These are phyloP conservation scores for Strigops habroptila DNA, from an alignment of 2,113 vertebrate genomes.

Conservation along the genomic window DNA sequence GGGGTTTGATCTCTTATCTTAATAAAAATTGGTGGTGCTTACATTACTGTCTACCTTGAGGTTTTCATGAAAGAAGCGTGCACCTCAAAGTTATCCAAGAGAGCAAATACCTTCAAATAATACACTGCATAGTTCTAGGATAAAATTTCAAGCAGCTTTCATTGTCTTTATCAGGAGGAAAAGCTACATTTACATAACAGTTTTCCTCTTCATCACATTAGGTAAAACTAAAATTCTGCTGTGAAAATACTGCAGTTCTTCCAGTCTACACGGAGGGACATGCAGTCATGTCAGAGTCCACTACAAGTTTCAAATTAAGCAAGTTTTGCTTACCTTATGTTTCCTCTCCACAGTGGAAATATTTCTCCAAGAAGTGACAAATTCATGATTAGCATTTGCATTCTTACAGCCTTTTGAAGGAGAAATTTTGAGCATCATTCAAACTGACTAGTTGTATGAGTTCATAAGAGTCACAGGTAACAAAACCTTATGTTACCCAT, in stretches of 20 bases:
- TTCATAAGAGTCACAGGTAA: not conserved
- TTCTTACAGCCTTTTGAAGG: not conserved
- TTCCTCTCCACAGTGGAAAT: not conserved
- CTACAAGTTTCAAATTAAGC: not conserved
- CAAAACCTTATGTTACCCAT: not conserved
- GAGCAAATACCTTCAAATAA: not conserved
- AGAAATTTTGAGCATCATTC: not conserved
- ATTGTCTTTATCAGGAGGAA: not conserved
- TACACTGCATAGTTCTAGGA: not conserved
- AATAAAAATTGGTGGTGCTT: not conserved
- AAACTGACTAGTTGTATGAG: not conserved
- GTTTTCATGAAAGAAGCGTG: not conserved
- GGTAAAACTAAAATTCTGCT: not conserved
- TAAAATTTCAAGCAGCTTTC: not conserved
- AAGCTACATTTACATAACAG: not conserved
- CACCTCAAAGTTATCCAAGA: not conserved
- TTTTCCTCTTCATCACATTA: not conserved
- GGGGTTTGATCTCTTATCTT: not conserved
- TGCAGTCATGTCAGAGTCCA: not conserved
- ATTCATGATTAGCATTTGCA: not conserved
- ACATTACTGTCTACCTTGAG: not conserved
- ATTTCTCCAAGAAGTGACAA: not conserved
- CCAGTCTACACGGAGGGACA: not conserved
- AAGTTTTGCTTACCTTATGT: not conserved
- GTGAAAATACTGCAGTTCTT: not conserved